Evolutionary conservation across 2,113 vertebrate genomes (phyloP), one percentile per base, ranked within the genome.

Genomic region (Brachyhypopomus gauderio): DNA sequence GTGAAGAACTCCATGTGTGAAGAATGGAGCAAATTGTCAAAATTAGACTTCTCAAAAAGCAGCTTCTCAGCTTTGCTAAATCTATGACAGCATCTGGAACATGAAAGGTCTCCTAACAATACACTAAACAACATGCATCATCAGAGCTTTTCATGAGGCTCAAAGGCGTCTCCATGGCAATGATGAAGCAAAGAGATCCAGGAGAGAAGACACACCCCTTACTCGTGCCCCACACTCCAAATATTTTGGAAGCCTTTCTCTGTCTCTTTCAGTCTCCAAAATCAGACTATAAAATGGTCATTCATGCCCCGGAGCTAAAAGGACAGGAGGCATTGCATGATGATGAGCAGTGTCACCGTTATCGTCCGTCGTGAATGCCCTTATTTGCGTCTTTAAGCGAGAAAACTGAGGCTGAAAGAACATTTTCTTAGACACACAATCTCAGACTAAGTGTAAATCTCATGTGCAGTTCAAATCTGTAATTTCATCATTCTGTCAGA

Each of bases 271-370:
- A 78, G 30, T 60, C 7, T 78, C 64, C 81, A 20, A 56, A 77
- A 27, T 36, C 58, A 78, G 81, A 81, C 67, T 81, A 75, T 72
- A 81, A 81, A 75, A 75, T 63, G 56, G 60, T 81, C 79, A 81
- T 81, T 81, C 79, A 81, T 60, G 67, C 62, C 79, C 72, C 72
- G 56, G 30, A 67, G 72, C 72, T 75, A 34, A 67, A 62, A 48
- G 48, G 72, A 59, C 72, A 81, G 72, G 52, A 75, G 72, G 59
- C 72, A 81, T 81, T 69, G 2, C 72, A 45, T 75, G 71, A 75
- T 74, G 25, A 75, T 81, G 75, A 83, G 34, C 63, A 60, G 60
- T 14, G 62, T 62, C 22, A 67, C 60, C 5, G n/a, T 81, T 69
- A 48, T 73, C 30, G 67, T 34, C 1, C 25, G 20, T 41, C 25